Conservation (phyloP, 2,888 invertebrate species). For the Caenorhabditis sinica region DNA sequence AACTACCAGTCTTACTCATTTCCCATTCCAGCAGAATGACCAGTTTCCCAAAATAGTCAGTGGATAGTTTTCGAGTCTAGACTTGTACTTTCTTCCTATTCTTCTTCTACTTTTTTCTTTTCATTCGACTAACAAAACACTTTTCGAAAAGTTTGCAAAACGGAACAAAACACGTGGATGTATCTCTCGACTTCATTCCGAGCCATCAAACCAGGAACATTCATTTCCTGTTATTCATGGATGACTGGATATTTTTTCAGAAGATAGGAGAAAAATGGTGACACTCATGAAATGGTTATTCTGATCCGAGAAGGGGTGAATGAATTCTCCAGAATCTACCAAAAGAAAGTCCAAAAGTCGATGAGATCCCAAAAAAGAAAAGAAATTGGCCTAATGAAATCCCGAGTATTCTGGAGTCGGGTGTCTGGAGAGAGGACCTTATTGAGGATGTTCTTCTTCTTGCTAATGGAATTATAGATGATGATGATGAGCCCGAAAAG, state of each 20-base stretch:
- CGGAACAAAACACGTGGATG: conserved; percentile 6
- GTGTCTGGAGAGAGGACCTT: not conserved
- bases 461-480: conserved; percentile 57
- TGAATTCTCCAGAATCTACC: not conserved
- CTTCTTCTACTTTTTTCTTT: not conserved
- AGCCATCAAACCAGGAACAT: conserved; percentile 31
- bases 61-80: not conserved
- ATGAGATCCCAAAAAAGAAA: conserved; percentile 1
- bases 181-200: not conserved
- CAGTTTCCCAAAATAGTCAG: not conserved
- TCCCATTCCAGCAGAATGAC: not conserved
- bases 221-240: conserved; percentile 45
- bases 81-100: conserved; percentile 1
- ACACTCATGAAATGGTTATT: not conserved
- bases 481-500: conserved; percentile 41
- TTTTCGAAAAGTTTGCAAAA: conserved; percentile 27
- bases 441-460: conserved; percentile 34
- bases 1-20: conserved; percentile 6
- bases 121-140: conserved; percentile 12
- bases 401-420: not conserved
- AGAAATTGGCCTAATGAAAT: conserved; percentile 8
- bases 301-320: not conserved
- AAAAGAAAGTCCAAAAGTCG: conserved; percentile 1
- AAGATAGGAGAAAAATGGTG: not conserved
- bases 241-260: conserved; percentile 21